These are phyloP conservation scores for Magallana ariakensis DNA, from an alignment of 1,140 invertebrate genomes.

Conservation along the genomic window DNA sequence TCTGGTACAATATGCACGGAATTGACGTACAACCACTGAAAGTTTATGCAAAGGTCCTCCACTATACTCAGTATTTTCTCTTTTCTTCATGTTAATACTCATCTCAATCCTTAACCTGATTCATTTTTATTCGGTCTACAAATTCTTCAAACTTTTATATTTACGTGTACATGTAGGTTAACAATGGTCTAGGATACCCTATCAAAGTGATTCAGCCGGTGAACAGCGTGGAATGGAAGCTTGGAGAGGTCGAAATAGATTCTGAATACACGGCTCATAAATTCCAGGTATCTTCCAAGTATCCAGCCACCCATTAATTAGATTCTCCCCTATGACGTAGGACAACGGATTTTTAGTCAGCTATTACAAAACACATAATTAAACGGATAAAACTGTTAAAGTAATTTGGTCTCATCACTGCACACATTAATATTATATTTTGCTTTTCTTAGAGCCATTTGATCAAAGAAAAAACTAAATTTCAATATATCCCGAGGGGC, in stretches of 20 bases:
- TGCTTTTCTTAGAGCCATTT: no score
- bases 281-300: slow-evolving; percentile 53
- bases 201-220: slow-evolving; percentile 40
- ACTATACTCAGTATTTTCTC: not conserved
- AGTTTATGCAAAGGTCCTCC: slow-evolving; percentile 65
- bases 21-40: slow-evolving; percentile 53
- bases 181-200: slow-evolving; percentile 64
- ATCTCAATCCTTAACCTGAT: not conserved
- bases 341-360: no score
- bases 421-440: no score
- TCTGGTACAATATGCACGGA: slow-evolving; percentile 70
- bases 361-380: no score
- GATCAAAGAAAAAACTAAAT: no score
- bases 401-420: no score
- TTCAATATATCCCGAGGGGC: no score
- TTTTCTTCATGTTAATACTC: no score
- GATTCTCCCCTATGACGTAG: not conserved
- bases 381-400: no score
- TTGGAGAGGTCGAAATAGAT: slow-evolving; percentile 64
- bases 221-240: slow-evolving; percentile 58
- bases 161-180: not conserved
- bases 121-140: no score
- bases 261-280: slow-evolving; percentile 63
- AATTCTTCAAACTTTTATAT: not conserved
- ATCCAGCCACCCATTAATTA: not conserved